Evolutionary conservation across 2,888 invertebrate species (phyloP).

Genomic region (Neoaliturus tenellus): DNA sequence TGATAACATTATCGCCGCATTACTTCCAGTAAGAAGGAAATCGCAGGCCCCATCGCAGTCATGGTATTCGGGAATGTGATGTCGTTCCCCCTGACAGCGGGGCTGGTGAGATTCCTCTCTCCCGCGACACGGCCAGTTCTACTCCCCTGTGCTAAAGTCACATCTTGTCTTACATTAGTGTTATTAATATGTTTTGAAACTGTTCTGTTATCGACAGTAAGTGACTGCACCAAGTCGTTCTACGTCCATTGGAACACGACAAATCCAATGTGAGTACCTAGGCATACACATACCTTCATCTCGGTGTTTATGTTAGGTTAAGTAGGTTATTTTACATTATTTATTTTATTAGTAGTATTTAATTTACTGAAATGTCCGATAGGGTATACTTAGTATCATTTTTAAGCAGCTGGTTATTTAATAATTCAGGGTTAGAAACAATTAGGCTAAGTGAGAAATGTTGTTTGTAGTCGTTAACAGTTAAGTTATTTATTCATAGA

Average conservation of each 20-base stretch:
- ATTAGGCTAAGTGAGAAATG: too few relatives aligned
- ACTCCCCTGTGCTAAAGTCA: slow-evolving; percentile 69
- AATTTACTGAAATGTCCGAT: too few relatives aligned
- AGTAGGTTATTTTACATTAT: neutral
- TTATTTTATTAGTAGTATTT: too few relatives aligned
- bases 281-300: neutral
- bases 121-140: slow-evolving; percentile 64
- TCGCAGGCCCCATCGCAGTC: slow-evolving; percentile 39
- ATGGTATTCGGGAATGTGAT: slow-evolving; percentile 67
- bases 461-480: too few relatives aligned
- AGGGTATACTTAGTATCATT: too few relatives aligned
- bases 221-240: slow-evolving; percentile 88
- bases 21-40: slow-evolving; percentile 50
- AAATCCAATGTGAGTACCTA: slow-evolving; percentile 83
- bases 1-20: slow-evolving; percentile 31
- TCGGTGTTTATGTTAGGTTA: neutral
- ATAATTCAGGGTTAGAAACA: too few relatives aligned
- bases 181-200: slow-evolving; percentile 77
- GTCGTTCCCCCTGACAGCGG: slow-evolving; percentile 64
- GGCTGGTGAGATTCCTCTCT: slow-evolving; percentile 63
- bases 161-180: slow-evolving; percentile 76
- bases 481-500: too few relatives aligned
- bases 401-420: too few relatives aligned
- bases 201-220: slow-evolving; percentile 76
- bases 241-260: slow-evolving; percentile 95